Evolutionary conservation across 2,113 vertebrate genomes (phyloP), one percentile per base, ranked within the genome.

Genomic region (Brienomyrus brachyistius): DNA sequence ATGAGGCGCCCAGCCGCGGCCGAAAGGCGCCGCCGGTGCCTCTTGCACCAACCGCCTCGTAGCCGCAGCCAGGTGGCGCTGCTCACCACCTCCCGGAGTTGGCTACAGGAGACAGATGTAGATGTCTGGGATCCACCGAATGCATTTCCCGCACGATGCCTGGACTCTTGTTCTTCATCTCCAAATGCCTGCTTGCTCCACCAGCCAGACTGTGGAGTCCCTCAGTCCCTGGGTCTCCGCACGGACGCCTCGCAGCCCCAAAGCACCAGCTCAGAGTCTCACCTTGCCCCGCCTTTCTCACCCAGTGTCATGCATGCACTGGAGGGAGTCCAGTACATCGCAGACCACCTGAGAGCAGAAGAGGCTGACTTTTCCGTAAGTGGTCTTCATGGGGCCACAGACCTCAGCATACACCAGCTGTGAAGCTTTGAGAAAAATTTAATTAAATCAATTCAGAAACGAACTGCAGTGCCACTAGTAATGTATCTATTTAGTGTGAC

Each of bases 241-340:
- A 56, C 35, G 0, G 45, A 86, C 0, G 87, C 74, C 59, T 77
- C 86, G 2, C 13, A 74, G 11, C 56, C 62, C 8, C 88, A 92
- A 27, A 66, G 3, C 0, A 88, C 90, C 43, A 74, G 27, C 35
- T 50, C 0, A 0, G 11, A 85, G 2, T 86, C 19, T 0, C 90
- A 91, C 5, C 9, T 0, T 0, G 90, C 85, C 3, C 0, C 91
- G 40, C n/a, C 70, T 31, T 91, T 97, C 88, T 97, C 97, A 0
- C 95, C 95, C 1, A 90, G 91, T 8, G 91, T 98, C 3, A 91
- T 95, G 31, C 95, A 94, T 27, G 98, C 98, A 0, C 93, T 99
- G 93, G 96, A 98, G 43, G 97, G 98, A 0, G 97, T 99, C 56
- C 95, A 95, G 86, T 98, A 98, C 92, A 98, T 99, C 0, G 98